Base-by-base conservation (phyloP, 2,797 vertebrate species). In the Phalloptychus januarius region DNA sequence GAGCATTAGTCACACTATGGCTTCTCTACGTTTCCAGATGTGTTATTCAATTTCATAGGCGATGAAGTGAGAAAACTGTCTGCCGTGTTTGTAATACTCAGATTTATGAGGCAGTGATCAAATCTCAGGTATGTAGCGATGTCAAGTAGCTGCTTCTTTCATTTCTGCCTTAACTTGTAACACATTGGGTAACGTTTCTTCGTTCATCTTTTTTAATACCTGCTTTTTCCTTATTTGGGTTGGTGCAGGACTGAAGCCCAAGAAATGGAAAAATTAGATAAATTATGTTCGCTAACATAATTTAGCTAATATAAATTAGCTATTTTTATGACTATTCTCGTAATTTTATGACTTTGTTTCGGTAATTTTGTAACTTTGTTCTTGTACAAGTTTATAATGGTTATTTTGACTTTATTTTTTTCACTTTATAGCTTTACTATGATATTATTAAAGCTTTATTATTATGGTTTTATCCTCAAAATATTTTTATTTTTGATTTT, bases 1-100 rank as follows among this genome's bases (percentile, higher is more conserved):
- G 72, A 80, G 48, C 71, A 74, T 90, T 72, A 71, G 63, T 89
- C 79, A 82, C 46, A 70, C 46, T n/a, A 7, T 69, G 61, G 82
- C 72, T 75, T 83, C 20, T 61, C 18, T 46, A 2, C 48, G 52
- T 78, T 56, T 67, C 42, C 38, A 71, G 31, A 83, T 82, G 72
- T 79, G 33, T 85, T 44, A 50, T 48, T 36, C 65, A 70, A 20
- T 75, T 72, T 28, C 46, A 69, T 61, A 52, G 45, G 18, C 38
- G 52, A 16, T 61, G 20, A 70, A 75, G 13, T 38, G 40, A 54
- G 12, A 69, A 15, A 25, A 70, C 13, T 16, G 1, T 15, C 2
- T 67, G 25, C 46, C 23, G 31, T 48, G 12, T 46, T 8, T 85
- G 44, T 54, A 44, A 69, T 75, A 31, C 20, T 81, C 16, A 42